Evolutionary conservation across 1,140 invertebrate genomes (phyloP), one percentile per base, ranked within the genome.

Genomic region (Triops longicaudatus): DNA sequence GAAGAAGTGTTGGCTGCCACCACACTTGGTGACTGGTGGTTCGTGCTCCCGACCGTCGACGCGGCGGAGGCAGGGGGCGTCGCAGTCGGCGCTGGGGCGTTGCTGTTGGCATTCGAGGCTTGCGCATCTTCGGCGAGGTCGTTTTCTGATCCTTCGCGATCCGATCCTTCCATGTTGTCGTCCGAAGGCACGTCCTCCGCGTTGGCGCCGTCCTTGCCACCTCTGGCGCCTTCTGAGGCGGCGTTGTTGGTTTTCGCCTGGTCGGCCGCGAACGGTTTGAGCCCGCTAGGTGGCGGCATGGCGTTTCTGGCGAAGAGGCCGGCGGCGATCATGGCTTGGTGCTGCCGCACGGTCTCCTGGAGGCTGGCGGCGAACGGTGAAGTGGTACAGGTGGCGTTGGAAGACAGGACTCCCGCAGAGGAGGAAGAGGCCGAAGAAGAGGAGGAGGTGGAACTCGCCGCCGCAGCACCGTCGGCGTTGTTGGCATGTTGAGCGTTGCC

Each of bases 1-100:
- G 88, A 73, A 90, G 83, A 50, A 90, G 87, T 1, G 88, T 89
- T 0, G 88, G n/a, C n/a, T n/a, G n/a, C n/a, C n/a, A n/a, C n/a
- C n/a, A n/a, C n/a, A n/a, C n/a, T n/a, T n/a, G 50, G 50, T 14
- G 50, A 63, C 14, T 63, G 50, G 7, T 63, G 3, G 50, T 63
- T 63, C 87, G 82, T 90, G 88, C 77, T 88, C 86, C 9, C 31
- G 31, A 37, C 31, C 31, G 7, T 4, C 31, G 31, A 37, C 83
- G 81, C 80, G 84, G 83, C 1, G 85, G 78, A 7, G 82, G 79
- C 75, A 22, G 76, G 27, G 17, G 74, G 72, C 26, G 73, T 26
- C 37, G 26, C 1, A 0, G 50, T 72, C 5, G 77, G 42, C 11
- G 77, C 41, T 11, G 79, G 31, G 26, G 44, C 63, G 37, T 31